These are phyloP conservation scores for Lucilia cuprina DNA, from an alignment of 1,140 invertebrate genomes.

Conservation along the genomic window DNA sequence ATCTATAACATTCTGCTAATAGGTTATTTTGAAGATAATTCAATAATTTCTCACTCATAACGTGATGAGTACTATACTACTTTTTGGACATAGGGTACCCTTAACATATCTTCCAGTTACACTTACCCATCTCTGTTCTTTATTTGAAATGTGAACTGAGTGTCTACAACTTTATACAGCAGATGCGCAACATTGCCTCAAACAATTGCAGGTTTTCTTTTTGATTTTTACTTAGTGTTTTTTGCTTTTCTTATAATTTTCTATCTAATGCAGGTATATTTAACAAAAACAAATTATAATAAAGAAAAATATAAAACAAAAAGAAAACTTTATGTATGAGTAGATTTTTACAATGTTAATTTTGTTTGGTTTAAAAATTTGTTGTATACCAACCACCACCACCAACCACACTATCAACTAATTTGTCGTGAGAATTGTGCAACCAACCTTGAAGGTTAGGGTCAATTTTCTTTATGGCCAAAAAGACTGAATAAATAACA, in stretches of 20 bases:
- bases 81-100: too few species aligned
- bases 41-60: too few species aligned
- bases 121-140: too few species aligned
- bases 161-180: not conserved
- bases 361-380: not conserved
- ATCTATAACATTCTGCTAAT: too few species aligned
- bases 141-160: too few species aligned
- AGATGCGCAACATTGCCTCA: not conserved
- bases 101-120: too few species aligned
- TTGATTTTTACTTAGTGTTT: not conserved
- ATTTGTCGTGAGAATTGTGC: not conserved
- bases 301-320: not conserved
- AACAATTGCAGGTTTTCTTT: not conserved
- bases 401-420: not conserved
- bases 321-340: not conserved
- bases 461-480: not conserved
- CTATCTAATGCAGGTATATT: not conserved
- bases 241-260: not conserved
- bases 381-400: not conserved
- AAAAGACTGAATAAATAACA: not conserved
- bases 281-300: not conserved
- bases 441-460: not conserved
- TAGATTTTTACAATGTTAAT: not conserved
- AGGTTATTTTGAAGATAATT: too few species aligned
- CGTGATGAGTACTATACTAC: too few species aligned